Conservation (phyloP, 2,797 vertebrate species). For the Chloroceryle amazona region DNA sequence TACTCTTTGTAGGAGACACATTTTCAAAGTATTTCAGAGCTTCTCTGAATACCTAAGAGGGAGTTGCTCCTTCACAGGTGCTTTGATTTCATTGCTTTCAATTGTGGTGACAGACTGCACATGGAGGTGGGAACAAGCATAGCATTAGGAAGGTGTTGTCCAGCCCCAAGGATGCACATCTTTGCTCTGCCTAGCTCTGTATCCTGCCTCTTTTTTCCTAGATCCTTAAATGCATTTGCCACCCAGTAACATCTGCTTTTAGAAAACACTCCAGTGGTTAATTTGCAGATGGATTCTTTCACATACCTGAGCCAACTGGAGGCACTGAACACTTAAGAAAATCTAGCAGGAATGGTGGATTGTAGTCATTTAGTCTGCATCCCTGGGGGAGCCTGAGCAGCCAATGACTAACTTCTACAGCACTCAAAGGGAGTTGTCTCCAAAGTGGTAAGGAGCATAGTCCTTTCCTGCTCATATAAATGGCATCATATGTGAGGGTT, state of each 20-base stretch:
- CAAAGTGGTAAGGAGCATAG: background rate
- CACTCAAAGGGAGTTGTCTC: background rate
- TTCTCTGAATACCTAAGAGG: background rate
- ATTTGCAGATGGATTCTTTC: background rate
- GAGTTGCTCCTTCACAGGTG: background rate
- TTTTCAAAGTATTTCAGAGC: background rate
- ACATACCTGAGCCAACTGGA: background rate
- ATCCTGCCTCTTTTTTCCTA: background rate
- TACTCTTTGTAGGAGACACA: background rate
- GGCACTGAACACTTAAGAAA: background rate
- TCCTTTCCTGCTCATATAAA: background rate
- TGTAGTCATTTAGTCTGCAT: background rate
- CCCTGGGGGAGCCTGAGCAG: background rate
- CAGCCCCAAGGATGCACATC: background rate
- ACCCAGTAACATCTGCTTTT: background rate
- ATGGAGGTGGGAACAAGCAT: background rate
- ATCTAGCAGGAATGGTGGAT: background rate
- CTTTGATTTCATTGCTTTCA: background rate
- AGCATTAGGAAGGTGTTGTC: background rate
- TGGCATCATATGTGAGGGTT: background rate
- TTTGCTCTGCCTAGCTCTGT: background rate
- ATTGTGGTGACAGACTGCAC: background rate
- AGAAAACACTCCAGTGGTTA: background rate
- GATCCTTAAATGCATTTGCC: background rate
- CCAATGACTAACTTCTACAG: background rate